phyloP scores from a whole-genome alignment of 64 coral and sea anemone species.

The Pocillopora verrucosa region DNA sequence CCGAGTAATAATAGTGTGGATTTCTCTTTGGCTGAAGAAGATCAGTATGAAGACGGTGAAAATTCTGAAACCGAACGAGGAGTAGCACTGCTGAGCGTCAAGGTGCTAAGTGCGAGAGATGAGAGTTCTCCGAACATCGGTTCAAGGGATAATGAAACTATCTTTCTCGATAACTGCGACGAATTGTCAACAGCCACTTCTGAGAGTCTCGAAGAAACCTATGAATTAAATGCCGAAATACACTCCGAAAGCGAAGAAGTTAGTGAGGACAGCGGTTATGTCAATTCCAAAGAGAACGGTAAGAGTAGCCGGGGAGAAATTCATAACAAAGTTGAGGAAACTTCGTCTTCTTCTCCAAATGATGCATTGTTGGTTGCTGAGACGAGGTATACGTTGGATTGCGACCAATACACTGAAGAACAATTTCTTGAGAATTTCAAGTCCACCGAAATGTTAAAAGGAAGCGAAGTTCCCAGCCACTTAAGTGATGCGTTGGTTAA shows the following conservation, averaged over 20 bases:
- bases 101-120: neutral
- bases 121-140: neutral
- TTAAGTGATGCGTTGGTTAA: neutral
- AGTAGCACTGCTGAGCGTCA: neutral
- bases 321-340: neutral
- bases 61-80: neutral
- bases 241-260: neutral
- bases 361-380: neutral
- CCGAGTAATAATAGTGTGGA: neutral
- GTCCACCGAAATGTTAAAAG: neutral
- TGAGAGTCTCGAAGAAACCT: neutral
- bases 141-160: neutral
- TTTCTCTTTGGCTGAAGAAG: neutral
- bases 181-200: slow-evolving; percentile 24
- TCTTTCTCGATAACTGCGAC: neutral
- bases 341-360: neutral
- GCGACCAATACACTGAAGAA: neutral
- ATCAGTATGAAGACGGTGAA: neutral
- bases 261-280: neutral
- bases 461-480: neutral
- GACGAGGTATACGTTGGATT: neutral
- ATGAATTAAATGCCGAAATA: slow-evolving; percentile 17
- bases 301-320: neutral
- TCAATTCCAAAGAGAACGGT: neutral
- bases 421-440: neutral